phyloP scores from a whole-genome alignment of 2,888 invertebrate genomes.

The Phrixothrix hirtus region DNA sequence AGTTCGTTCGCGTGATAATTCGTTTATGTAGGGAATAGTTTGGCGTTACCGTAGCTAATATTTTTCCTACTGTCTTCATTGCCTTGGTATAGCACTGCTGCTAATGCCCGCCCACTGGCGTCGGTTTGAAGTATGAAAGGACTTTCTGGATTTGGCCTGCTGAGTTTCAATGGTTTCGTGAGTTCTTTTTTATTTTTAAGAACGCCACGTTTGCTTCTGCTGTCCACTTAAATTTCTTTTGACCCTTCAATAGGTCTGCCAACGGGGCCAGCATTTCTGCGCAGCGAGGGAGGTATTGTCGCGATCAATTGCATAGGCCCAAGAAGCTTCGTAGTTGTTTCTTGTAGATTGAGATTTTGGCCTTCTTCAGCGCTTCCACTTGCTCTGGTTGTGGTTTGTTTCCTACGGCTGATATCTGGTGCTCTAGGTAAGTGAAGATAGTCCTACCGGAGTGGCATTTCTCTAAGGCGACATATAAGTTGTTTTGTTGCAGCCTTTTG shows the following conservation, averaged over 20 bases:
- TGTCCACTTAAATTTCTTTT: slow-evolving; percentile 25
- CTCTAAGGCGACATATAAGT: slow-evolving; percentile 12
- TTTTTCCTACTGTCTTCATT: slow-evolving; percentile 11
- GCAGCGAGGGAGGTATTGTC: slow-evolving; percentile 37
- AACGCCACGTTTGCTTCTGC: slow-evolving; percentile 20
- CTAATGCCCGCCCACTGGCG: slow-evolving; percentile 33
- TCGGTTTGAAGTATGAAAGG: slow-evolving; percentile 36
- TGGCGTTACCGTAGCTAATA: slow-evolving; percentile 34
- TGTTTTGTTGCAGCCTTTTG: slow-evolving; percentile 30
- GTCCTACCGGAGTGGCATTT: slow-evolving; percentile 29
- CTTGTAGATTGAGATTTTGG: slow-evolving; percentile 12
- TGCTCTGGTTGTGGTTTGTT: slow-evolving; percentile 25
- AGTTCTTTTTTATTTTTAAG: slow-evolving; percentile 19
- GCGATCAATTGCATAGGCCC: slow-evolving; percentile 37
- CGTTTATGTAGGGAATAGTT: slow-evolving; percentile 21
- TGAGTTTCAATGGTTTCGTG: slow-evolving; percentile 23
- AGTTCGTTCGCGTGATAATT: slow-evolving; percentile 38
- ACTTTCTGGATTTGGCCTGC: slow-evolving; percentile 27
- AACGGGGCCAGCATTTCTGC: slow-evolving; percentile 33
- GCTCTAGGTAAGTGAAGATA: slow-evolving; percentile 24
- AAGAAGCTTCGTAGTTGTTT: slow-evolving; percentile 32
- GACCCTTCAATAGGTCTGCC: slow-evolving; percentile 27
- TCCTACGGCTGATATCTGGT: slow-evolving; percentile 17
- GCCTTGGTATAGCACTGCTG: slow-evolving; percentile 37
- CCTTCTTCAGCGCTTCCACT: slow-evolving; percentile 10